Conservation (phyloP, 2,113 vertebrate genomes). For the Nycticorax nycticorax region DNA sequence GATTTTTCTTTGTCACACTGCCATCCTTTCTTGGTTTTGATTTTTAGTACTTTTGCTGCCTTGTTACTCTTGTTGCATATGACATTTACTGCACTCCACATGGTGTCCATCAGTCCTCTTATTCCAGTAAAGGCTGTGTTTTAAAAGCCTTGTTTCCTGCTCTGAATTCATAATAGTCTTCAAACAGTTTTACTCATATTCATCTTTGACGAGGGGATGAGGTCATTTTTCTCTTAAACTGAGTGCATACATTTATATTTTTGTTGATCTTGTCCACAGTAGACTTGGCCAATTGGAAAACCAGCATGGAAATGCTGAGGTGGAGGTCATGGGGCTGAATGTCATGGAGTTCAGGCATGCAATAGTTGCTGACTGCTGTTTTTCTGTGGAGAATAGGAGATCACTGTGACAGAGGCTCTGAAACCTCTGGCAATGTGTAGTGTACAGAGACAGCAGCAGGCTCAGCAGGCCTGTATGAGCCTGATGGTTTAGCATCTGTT, state of each 20-base stretch:
- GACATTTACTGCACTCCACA: neutral
- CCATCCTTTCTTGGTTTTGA: neutral
- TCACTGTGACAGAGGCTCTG: neutral
- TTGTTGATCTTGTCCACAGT: neutral
- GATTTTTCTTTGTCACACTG: neutral
- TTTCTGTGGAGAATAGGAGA: neutral
- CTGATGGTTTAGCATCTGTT: neutral
- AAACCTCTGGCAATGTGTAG: constrained; percentile 3
- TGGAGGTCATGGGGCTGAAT: neutral
- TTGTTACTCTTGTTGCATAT: neutral
- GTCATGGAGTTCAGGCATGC: neutral
- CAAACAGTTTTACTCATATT: neutral
- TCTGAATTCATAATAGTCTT: neutral
- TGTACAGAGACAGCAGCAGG: neutral
- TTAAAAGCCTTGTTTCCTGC: neutral
- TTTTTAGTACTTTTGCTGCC: neutral
- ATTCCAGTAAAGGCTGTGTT: neutral
- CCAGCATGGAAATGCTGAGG: neutral
- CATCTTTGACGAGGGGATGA: neutral
- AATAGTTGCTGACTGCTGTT: neutral
- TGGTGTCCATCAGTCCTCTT: neutral
- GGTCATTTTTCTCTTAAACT: neutral
- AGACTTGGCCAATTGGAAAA: neutral
- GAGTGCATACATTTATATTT: neutral
- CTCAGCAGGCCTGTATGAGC: neutral